phyloP scores from a whole-genome alignment of 1,140 invertebrate genomes.

The Mylabris phalerata region DNA sequence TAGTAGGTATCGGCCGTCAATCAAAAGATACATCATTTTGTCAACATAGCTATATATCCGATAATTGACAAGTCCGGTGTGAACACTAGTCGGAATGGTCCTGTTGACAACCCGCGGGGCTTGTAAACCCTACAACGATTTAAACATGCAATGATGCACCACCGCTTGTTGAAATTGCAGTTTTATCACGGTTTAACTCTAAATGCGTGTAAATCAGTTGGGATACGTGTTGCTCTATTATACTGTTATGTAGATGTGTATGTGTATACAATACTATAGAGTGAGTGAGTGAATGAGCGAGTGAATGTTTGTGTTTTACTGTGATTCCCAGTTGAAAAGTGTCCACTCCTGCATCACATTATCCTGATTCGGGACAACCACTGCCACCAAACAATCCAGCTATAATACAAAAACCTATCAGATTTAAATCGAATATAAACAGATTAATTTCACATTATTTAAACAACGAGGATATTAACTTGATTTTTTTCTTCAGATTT shows the following conservation, averaged over 20 bases:
- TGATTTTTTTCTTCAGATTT: too few relatives aligned
- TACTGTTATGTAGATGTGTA: neutral
- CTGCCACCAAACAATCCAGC: too few relatives aligned
- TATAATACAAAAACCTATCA: too few relatives aligned
- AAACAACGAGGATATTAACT: too few relatives aligned
- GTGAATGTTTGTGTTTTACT: too few relatives aligned
- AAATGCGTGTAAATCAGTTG: slow-evolving; percentile 16
- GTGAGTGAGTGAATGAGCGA: too few relatives aligned
- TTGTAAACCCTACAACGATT: slow-evolving; percentile 10
- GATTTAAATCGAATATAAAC: too few relatives aligned
- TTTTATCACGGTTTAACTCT: slow-evolving; percentile 12
- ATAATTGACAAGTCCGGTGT: slow-evolving; percentile 12
- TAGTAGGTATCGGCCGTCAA: neutral
- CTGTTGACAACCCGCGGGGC: slow-evolving; percentile 12
- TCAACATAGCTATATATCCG: slow-evolving; percentile 6
- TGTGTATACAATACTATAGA: too few relatives aligned
- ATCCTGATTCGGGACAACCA: too few relatives aligned
- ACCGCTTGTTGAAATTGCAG: slow-evolving; percentile 16
- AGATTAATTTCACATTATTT: too few relatives aligned
- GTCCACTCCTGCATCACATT: too few relatives aligned
- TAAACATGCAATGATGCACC: slow-evolving; percentile 16
- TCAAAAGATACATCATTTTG: slow-evolving; percentile 13
- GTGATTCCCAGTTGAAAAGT: too few relatives aligned
- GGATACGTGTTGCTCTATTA: slow-evolving; percentile 10
- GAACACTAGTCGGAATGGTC: slow-evolving; percentile 2